Evolutionary conservation across 2,888 invertebrate species (phyloP).

Genomic region (Priocnemis perturbator): DNA sequence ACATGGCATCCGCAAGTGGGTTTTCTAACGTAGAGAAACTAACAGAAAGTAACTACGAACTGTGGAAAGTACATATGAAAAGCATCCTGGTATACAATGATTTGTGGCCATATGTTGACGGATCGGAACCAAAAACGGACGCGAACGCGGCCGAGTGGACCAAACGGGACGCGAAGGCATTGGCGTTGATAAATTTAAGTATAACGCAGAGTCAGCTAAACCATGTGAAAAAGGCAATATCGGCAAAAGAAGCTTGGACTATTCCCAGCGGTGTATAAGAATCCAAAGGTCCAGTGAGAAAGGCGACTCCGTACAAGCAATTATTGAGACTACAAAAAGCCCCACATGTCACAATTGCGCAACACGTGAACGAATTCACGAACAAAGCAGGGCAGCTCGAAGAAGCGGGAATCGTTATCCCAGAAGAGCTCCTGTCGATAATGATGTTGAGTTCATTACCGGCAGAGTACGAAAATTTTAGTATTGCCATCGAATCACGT

Average conservation of each 20-base stretch:
- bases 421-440: constrained; percentile 7
- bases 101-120: constrained; percentile 16
- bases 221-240: not conserved
- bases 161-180: constrained; percentile 10
- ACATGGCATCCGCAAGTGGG: not conserved
- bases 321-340: constrained; percentile 8
- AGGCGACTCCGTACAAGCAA: constrained; percentile 13
- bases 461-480: constrained; percentile 15
- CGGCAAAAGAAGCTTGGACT: constrained; percentile 14
- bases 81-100: constrained; percentile 19
- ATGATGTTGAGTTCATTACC: constrained; percentile 18
- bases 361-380: constrained; percentile 9
- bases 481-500: constrained; percentile 13
- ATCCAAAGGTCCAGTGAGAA: constrained; percentile 13
- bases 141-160: not conserved
- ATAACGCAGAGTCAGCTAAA: constrained; percentile 8
- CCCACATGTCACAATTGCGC: not conserved
- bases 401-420: constrained; percentile 13
- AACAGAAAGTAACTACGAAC: constrained; percentile 30
- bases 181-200: constrained; percentile 16
- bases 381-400: constrained; percentile 1
- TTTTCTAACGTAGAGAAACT: constrained; percentile 35
- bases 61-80: constrained; percentile 35
- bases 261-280: constrained; percentile 12
- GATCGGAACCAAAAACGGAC: not conserved